Evolutionary conservation across 2,797 vertebrate species (phyloP).

Genomic region (Dermochelys coriacea): DNA sequence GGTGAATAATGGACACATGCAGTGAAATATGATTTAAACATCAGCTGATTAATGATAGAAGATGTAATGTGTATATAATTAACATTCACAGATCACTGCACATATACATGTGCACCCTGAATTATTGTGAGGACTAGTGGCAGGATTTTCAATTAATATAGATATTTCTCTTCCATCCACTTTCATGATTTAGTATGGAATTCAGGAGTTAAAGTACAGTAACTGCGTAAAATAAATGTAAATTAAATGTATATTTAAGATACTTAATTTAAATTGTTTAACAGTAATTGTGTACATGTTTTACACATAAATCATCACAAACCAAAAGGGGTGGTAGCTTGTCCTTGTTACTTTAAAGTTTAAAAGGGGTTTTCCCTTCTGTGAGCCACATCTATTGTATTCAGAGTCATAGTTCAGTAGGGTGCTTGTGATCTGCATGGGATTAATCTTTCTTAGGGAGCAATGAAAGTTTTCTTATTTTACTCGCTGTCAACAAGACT

Average conservation of each 20-base stretch:
- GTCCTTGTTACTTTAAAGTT: not conserved
- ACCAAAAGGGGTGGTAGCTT: not conserved
- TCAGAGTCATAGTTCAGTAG: constrained; percentile 50
- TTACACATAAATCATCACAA: not conserved
- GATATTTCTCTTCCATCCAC: not conserved
- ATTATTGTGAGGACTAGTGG: accelerated
- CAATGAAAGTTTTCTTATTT: constrained; percentile 78
- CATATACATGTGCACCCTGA: accelerated
- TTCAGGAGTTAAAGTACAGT: not conserved
- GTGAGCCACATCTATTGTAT: not conserved
- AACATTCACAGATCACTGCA: not conserved
- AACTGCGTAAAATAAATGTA: not conserved
- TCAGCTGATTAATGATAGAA: not conserved
- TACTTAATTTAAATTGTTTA: not conserved
- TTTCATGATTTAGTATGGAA: not conserved
- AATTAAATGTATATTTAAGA: not conserved
- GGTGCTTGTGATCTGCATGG: constrained; percentile 80
- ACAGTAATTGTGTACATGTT: not conserved
- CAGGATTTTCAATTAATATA: not conserved
- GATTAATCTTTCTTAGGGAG: constrained; percentile 80
- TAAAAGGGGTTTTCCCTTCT: not conserved
- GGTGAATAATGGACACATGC: not conserved
- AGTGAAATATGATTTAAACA: not conserved
- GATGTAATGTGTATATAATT: not conserved
- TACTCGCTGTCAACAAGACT: constrained; percentile 80